Evolutionary conservation across 2,797 vertebrate species (phyloP), one percentile per base, ranked within the genome.

Genomic region (Ambastaia sidthimunki): DNA sequence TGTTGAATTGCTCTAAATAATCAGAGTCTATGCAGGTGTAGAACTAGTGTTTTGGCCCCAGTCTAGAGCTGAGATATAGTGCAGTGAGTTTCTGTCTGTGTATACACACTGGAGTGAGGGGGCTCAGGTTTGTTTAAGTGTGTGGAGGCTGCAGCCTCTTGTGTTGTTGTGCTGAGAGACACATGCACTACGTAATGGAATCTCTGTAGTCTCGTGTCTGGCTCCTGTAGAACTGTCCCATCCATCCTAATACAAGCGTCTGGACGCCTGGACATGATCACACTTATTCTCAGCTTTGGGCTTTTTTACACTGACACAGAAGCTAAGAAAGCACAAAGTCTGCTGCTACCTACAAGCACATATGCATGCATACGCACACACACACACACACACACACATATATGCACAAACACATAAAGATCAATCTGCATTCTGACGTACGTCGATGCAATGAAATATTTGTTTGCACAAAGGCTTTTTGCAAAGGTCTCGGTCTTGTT

Each of bases 181-280:
- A 83, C 78, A 81, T 68, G 68, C 81, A 83, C 87, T 87, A 93
- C 91, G 93, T 93, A 93, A 94, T 93, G 93, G 93, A 94, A 94
- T 91, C 91, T 93, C 89, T 91, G 88, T 74, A 85, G 88, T 92
- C 89, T 91, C 85, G 82, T 91, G 92, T 92, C 92, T 93, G 92
- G 90, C 87, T 91, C 89, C 85, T 87, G 88, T 82, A 68, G 84
- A 87, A 88, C 87, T 82, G 90, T 91, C 92, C 92, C 89, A 92
- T 93, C 90, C 91, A 90, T 85, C 9, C 84, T 81, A 73, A 81
- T 75, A 81, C 74, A 78, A 83, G 83, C 16, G 77, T 87, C 85
- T 88, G 83, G 74, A 82, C 77, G 77, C 74, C 85, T 88, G 87
- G 81, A 86, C 84, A 88, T 68, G 79, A 85, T 88, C 84, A 85